These are phyloP conservation scores for Phyllostomus discolor DNA, from an alignment of 2,113 vertebrate species.

Conservation along the genomic window DNA sequence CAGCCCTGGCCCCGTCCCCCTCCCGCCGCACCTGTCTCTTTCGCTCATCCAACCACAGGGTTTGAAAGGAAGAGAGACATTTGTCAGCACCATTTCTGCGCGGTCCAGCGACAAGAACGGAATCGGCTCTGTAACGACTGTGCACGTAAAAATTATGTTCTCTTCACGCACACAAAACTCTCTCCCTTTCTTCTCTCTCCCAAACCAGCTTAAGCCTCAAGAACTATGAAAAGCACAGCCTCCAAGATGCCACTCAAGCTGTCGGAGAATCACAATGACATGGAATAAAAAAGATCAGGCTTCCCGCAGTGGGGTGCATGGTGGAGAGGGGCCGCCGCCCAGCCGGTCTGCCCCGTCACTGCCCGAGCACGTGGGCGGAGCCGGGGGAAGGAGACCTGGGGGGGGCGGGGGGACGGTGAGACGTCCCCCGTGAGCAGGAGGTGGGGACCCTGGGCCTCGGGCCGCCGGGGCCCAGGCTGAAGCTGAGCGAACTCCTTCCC, in stretches of 20 bases:
- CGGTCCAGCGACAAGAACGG: constrained; percentile 1
- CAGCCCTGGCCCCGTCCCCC: background rate
- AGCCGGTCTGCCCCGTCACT: constrained; percentile 48
- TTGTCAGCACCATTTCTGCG: constrained; percentile 38
- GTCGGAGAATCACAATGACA: constrained; percentile 24
- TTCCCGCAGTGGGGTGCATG: background rate
- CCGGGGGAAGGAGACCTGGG: background rate
- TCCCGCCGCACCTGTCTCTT: constrained; percentile 43
- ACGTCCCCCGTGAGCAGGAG: background rate
- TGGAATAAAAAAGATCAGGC: constrained; percentile 67
- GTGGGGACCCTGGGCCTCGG: rapidly evolving
- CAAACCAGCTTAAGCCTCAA: constrained; percentile 38
- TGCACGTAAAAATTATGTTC: background rate
- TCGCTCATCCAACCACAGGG: constrained; percentile 52
- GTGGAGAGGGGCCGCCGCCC: constrained; percentile 39
- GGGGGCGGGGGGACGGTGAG: rapidly evolving
- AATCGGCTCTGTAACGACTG: background rate
- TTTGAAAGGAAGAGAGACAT: background rate
- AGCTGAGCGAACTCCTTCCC: constrained; percentile 24
- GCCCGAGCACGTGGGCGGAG: background rate
- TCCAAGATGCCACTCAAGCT: constrained; percentile 42
- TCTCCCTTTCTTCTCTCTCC: background rate
- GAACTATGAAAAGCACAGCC: constrained; percentile 44
- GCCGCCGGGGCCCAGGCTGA: background rate
- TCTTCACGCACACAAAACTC: background rate